A percentile compares a stretch with the other conserved stretches of the same genome.
Evolutionary conservation across 1,140 invertebrate species (phyloP).

Genomic region (Caenorhabditis inopinata): DNA sequence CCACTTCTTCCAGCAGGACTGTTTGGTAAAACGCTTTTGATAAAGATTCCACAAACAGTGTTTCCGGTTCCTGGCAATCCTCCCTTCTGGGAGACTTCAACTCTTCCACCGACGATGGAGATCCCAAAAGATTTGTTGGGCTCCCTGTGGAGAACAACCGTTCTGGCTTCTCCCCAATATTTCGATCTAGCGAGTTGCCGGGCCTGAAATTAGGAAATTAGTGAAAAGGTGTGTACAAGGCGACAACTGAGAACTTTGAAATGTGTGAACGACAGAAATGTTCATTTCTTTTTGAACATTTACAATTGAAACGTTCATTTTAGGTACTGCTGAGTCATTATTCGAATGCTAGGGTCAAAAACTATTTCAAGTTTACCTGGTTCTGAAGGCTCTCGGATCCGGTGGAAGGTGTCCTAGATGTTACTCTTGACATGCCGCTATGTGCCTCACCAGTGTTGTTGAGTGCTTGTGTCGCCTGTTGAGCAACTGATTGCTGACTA

Average conservation of each 20-base stretch:
- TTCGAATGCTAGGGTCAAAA: not conserved
- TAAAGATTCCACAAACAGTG: conserved; percentile 87
- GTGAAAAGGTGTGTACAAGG: no score
- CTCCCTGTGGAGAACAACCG: conserved; percentile 75
- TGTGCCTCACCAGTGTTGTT: not conserved
- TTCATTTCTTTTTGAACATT: no score
- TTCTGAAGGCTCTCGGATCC: conserved; percentile 24
- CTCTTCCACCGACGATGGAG: conserved; percentile 93
- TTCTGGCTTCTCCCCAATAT: conserved; percentile 83
- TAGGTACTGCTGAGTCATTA: not conserved
- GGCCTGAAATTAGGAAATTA: not conserved
- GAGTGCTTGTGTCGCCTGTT: not conserved
- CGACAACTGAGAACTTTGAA: no score
- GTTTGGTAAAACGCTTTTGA: conserved; percentile 89
- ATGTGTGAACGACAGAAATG: no score
- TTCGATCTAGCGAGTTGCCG: conserved; percentile 70
- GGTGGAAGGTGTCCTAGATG: conserved; percentile 10
- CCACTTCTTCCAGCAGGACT: conserved; percentile 89
- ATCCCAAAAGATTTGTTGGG: conserved; percentile 73
- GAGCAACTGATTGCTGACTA: conserved; percentile 33
- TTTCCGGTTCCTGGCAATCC: conserved; percentile 66
- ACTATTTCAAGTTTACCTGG: not conserved
- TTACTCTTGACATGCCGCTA: conserved; percentile 18
- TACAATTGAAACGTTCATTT: no score
- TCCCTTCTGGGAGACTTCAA: conserved; percentile 70